Conservation (phyloP, 2,888 invertebrate genomes). For the Caenorhabditis drosophilae region DNA sequence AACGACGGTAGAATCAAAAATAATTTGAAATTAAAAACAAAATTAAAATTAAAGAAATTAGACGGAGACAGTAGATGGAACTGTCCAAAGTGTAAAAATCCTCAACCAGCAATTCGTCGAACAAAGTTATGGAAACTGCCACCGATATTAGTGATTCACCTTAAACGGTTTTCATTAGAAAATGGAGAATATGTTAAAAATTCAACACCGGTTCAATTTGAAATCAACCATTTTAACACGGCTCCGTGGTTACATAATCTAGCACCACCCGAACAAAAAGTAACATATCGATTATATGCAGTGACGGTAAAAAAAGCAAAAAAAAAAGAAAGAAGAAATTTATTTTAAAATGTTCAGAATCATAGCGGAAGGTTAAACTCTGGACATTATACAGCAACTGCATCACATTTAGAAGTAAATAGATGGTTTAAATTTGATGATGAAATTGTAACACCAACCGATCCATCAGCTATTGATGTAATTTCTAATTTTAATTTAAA, state of each 20-base stretch:
- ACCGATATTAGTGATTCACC: constrained; percentile 54
- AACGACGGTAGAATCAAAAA: constrained; percentile 13
- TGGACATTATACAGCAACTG: constrained; percentile 63
- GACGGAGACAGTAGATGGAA: constrained; percentile 61
- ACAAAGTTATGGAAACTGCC: constrained; percentile 61
- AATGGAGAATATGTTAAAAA: constrained; percentile 61
- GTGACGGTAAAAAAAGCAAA: constrained; percentile 52
- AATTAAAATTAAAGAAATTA: constrained; percentile 38
- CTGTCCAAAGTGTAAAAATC: constrained; percentile 58
- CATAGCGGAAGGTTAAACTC: constrained; percentile 60
- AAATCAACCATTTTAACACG: constrained; percentile 44
- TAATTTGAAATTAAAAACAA: constrained; percentile 3
- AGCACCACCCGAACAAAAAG: constrained; percentile 11
- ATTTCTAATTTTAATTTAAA: constrained; percentile 13
- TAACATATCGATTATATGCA: constrained; percentile 56
- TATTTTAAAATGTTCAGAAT: constrained; percentile 41
- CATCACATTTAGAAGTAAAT: constrained; percentile 33
- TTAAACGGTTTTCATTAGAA: constrained; percentile 59
- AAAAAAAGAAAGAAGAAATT: not conserved
- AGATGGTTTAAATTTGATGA: constrained; percentile 63
- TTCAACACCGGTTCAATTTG: constrained; percentile 53
- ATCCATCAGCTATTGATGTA: constrained; percentile 38
- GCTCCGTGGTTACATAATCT: constrained; percentile 48
- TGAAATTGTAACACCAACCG: constrained; percentile 35
- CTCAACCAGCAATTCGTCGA: constrained; percentile 40